Conservation (phyloP, 2,797 vertebrate species). For the Eupleurogrammus muticus region DNA sequence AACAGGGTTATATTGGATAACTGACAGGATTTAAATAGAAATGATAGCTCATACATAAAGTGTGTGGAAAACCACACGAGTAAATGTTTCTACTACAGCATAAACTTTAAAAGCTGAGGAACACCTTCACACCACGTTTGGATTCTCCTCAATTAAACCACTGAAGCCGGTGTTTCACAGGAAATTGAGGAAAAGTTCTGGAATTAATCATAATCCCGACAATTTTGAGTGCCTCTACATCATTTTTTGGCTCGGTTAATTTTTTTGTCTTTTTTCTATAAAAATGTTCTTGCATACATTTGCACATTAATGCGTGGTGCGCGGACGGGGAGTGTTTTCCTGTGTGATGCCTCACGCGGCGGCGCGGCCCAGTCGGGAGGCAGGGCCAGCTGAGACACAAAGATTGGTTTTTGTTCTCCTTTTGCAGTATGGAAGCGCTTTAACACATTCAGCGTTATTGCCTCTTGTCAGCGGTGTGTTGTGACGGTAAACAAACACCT, state of each 20-base stretch:
- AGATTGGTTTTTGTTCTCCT: constrained; percentile 87
- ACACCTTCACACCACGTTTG: constrained; percentile 52
- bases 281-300: constrained; percentile 99
- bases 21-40: constrained; percentile 29
- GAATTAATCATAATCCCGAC: constrained; percentile 99
- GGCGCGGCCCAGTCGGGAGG: constrained; percentile 83
- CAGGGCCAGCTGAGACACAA: constrained; percentile 84
- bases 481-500: constrained; percentile 71
- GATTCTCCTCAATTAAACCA: constrained; percentile 71
- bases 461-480: constrained; percentile 71
- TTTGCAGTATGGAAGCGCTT: constrained; percentile 74
- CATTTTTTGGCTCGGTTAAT: constrained; percentile 93
- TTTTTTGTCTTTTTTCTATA: constrained; percentile 97
- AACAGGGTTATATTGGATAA: constrained; percentile 3
- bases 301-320: constrained; percentile 99
- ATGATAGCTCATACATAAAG: constrained; percentile 13
- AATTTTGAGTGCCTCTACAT: constrained; percentile 92
- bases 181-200: constrained; percentile 91
- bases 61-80: constrained; percentile 6
- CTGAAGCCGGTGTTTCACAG: constrained; percentile 77
- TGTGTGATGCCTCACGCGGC: constrained; percentile 83
- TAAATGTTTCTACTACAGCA: too few species aligned
- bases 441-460: constrained; percentile 83
- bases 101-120: too few species aligned
- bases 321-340: constrained; percentile 83